A percentile compares a stretch with the other conserved stretches of the same genome.
These are phyloP conservation scores for Caenorhabditis japonica DNA, from an alignment of 2,888 invertebrate species.

Conservation along the genomic window DNA sequence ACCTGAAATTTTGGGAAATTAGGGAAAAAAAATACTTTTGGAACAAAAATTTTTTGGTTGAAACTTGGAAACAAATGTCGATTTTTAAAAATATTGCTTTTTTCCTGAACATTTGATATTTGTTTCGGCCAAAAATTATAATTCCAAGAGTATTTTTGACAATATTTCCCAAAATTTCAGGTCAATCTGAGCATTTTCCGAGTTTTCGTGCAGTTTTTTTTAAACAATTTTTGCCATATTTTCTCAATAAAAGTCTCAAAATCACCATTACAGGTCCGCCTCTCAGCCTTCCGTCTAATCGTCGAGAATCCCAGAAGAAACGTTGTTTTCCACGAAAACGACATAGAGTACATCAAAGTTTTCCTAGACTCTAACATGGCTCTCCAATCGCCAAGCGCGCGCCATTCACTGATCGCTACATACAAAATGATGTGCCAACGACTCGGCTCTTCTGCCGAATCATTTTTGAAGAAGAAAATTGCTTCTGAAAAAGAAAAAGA, in stretches of 20 bases:
- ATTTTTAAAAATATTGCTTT: neutral
- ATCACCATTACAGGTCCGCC: slow-evolving; percentile 59
- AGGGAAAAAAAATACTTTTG: no score
- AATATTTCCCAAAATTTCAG: no score
- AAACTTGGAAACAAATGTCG: no score
- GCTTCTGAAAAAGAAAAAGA: slow-evolving; percentile 4
- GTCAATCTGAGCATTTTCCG: no score
- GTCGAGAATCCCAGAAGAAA: slow-evolving; percentile 59
- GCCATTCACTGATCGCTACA: slow-evolving; percentile 55
- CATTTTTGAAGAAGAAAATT: slow-evolving; percentile 1
- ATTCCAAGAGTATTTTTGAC: no score
- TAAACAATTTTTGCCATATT: no score
- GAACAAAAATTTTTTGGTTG: no score
- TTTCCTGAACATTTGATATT: no score
- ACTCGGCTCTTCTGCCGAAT: slow-evolving; percentile 23
- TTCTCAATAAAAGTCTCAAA: no score
- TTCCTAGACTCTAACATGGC: slow-evolving; percentile 58
- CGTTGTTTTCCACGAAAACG: slow-evolving; percentile 33
- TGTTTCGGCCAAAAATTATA: no score
- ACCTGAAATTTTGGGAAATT: no score
- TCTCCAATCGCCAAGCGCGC: slow-evolving; percentile 52
- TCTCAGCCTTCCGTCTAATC: slow-evolving; percentile 56
- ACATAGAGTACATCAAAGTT: slow-evolving; percentile 46
- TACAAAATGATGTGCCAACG: slow-evolving; percentile 52
- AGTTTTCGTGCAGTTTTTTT: no score